phyloP scores from a whole-genome alignment of 2,113 vertebrate species.

The Felis chaus region DNA sequence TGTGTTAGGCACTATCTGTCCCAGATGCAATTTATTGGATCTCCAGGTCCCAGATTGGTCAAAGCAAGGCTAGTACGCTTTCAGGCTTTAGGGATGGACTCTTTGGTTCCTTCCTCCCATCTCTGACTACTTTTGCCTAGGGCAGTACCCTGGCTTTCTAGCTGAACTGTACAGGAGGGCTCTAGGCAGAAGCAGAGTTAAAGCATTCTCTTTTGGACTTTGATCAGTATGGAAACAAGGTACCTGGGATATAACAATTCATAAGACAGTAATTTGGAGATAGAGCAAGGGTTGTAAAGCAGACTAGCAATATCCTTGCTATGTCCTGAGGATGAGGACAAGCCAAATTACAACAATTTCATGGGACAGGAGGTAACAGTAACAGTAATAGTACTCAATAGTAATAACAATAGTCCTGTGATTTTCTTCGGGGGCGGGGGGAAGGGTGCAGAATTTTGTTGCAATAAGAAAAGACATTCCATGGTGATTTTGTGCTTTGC shows the following conservation, averaged over 20 bases:
- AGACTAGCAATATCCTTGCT: not conserved
- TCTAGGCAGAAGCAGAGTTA: not conserved
- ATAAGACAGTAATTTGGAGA: not conserved
- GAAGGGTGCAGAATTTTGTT: not conserved
- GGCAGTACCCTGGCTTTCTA: not conserved
- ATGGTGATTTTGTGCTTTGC: not conserved
- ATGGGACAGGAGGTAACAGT: not conserved
- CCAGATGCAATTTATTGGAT: not conserved
- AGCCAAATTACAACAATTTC: not conserved
- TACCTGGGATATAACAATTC: not conserved
- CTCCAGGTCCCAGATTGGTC: not conserved
- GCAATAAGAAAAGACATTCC: not conserved
- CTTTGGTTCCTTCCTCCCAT: not conserved
- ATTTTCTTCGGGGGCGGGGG: not conserved
- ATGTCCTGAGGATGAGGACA: not conserved
- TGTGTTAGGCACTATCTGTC: not conserved
- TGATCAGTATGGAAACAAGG: slow-evolving; percentile 38
- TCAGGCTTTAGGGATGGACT: not conserved
- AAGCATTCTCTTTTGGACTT: not conserved
- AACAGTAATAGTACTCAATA: not conserved
- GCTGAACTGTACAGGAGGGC: not conserved
- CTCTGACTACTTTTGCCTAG: not conserved
- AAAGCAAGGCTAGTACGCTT: not conserved
- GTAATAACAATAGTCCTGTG: not conserved
- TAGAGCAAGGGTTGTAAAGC: not conserved